Conservation (phyloP, 2,888 invertebrate genomes). For the Azorinus chamasolen region DNA sequence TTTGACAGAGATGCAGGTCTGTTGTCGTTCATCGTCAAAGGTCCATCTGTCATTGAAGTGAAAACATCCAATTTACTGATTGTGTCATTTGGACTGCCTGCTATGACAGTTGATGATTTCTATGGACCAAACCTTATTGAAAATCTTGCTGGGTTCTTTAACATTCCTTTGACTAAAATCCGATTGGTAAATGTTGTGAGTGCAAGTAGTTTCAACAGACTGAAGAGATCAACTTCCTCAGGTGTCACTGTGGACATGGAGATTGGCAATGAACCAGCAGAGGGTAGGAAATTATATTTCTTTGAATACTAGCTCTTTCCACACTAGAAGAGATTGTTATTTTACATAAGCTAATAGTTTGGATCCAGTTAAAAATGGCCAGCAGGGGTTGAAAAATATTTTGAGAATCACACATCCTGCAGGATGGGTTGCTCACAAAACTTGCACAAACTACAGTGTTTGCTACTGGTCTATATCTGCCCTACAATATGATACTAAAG, state of each 20-base stretch:
- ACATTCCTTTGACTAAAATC: slow-evolving; percentile 73
- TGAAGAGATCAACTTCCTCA: slow-evolving; percentile 38
- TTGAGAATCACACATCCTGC: too few species aligned
- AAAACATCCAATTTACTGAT: slow-evolving; percentile 59
- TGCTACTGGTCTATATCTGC: too few species aligned
- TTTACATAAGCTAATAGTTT: too few species aligned
- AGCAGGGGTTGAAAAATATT: too few species aligned
- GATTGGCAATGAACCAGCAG: slow-evolving; percentile 62
- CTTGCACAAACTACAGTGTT: too few species aligned
- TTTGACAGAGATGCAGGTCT: slow-evolving; percentile 69
- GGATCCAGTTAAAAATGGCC: too few species aligned
- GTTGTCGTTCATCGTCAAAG: slow-evolving; percentile 74
- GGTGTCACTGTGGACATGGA: slow-evolving; percentile 61
- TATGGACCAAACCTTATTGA: slow-evolving; percentile 77
- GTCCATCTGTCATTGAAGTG: slow-evolving; percentile 35
- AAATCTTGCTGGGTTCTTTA: slow-evolving; percentile 77
- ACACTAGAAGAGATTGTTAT: too few species aligned
- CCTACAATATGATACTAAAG: too few species aligned
- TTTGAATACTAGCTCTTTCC: too few species aligned
- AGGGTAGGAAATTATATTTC: slow-evolving; percentile 50
- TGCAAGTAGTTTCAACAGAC: slow-evolving; percentile 46
- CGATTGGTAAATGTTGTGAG: slow-evolving; percentile 74
- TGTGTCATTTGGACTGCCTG: slow-evolving; percentile 68
- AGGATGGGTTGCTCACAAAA: too few species aligned
- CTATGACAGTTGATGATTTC: slow-evolving; percentile 79